These are phyloP conservation scores for Anorthoa munda DNA, from an alignment of 2,888 invertebrate species.

Conservation along the genomic window DNA sequence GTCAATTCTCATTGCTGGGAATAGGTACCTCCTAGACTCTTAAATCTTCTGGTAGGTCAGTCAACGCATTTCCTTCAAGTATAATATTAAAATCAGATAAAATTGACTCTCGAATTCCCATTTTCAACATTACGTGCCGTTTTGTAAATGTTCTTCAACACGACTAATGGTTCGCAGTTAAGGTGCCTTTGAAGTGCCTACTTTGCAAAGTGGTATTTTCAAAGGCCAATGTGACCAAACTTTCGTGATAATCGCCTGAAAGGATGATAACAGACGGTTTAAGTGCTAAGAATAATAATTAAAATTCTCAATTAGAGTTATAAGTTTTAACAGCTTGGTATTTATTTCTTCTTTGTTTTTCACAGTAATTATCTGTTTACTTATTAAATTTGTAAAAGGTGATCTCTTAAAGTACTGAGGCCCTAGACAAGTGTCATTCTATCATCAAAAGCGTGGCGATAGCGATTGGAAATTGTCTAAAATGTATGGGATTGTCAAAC, in stretches of 20 bases:
- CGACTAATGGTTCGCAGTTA: slow-evolving; percentile 3
- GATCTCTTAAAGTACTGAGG: no score
- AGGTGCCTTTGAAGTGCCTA: slow-evolving; percentile 11
- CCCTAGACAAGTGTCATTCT: no score
- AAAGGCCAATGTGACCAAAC: slow-evolving; percentile 9
- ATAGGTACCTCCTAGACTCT: no score
- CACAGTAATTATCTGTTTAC: no score
- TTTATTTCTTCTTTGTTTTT: background rate
- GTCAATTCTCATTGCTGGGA: no score
- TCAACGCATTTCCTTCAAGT: no score
- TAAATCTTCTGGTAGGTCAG: no score
- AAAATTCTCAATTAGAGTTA: slow-evolving; percentile 7
- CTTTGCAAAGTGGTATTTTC: slow-evolving; percentile 16
- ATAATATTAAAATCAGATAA: background rate
- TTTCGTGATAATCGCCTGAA: slow-evolving; percentile 11
- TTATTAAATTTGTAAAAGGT: no score
- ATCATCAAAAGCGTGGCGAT: no score
- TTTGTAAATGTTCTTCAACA: slow-evolving; percentile 6
- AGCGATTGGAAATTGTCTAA: no score
- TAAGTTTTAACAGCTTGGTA: background rate
- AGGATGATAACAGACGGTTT: background rate
- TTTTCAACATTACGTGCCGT: background rate
- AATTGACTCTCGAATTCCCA: background rate
- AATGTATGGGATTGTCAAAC: no score
- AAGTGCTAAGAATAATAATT: slow-evolving; percentile 13